A percentile compares a stretch with the other conserved stretches of the same genome.
Evolutionary conservation across 2,888 invertebrate genomes (phyloP).

Genomic region (Lithodes maja): DNA sequence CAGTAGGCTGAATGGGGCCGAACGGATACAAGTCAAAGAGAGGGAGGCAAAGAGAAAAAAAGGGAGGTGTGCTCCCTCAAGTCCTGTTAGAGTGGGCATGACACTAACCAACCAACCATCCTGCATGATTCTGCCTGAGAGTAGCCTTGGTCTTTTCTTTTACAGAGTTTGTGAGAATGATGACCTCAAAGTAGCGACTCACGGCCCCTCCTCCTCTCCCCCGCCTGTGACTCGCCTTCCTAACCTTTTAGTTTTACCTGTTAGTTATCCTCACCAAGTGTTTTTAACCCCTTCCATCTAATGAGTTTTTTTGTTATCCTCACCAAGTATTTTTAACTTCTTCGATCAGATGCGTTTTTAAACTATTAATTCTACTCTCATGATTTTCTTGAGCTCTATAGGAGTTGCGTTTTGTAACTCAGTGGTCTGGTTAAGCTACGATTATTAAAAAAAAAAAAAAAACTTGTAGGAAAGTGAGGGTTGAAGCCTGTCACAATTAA

Average conservation of each 20-base stretch:
- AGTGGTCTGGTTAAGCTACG: no score
- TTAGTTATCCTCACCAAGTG: conserved; percentile 39
- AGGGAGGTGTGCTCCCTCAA: no score
- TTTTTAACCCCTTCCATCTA: neutral
- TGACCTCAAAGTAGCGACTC: conserved; percentile 94
- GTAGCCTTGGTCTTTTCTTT: conserved; percentile 75
- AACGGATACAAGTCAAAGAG: no score
- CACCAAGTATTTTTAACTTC: neutral
- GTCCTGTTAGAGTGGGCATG: neutral
- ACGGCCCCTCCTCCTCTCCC: conserved; percentile 39
- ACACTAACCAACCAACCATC: neutral
- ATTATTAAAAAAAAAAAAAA: no score
- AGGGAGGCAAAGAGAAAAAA: no score
- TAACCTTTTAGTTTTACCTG: conserved; percentile 51
- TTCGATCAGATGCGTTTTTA: neutral
- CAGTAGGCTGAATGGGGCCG: no score
- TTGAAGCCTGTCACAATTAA: no score
- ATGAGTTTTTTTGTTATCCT: conserved; percentile 30
- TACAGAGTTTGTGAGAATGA: conserved; percentile 98
- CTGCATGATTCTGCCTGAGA: conserved; percentile 37
- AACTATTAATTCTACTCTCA: no score
- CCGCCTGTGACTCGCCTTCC: conserved; percentile 54
- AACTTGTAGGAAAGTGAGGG: no score
- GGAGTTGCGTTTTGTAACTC: no score
- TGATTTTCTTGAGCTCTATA: no score